These are phyloP conservation scores for Philypnodon macrostomus DNA, from an alignment of 2,797 vertebrate genomes.

Conservation along the genomic window DNA sequence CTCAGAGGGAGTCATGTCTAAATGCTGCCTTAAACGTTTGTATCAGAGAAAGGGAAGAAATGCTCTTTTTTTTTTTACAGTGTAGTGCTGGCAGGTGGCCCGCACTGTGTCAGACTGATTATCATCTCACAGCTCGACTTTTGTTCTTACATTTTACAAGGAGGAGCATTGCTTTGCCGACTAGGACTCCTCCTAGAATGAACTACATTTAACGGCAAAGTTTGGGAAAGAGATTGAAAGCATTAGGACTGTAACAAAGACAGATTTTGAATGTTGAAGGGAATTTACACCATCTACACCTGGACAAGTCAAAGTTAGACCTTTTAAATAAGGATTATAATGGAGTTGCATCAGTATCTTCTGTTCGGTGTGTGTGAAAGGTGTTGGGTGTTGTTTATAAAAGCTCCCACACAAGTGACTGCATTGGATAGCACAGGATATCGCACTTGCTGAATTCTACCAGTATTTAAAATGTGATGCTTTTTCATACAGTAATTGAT, in stretches of 20 bases:
- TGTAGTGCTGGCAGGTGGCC: constrained; percentile 74
- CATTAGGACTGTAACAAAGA: too few relatives aligned
- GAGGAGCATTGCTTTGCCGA: constrained; percentile 34
- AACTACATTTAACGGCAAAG: constrained; percentile 24
- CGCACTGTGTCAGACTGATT: constrained; percentile 64
- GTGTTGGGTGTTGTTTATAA: too few relatives aligned
- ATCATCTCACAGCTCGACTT: constrained; percentile 66
- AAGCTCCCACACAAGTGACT: too few relatives aligned
- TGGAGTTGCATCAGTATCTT: too few relatives aligned
- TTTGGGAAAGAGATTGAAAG: constrained; percentile 29
- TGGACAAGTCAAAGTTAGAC: too few relatives aligned
- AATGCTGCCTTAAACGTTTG: constrained; percentile 49
- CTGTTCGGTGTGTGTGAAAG: too few relatives aligned
- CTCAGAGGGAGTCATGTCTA: constrained; percentile 53
- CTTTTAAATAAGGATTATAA: constrained; percentile 10
- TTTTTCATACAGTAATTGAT: too few relatives aligned
- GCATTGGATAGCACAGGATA: too few relatives aligned
- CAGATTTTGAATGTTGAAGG: too few relatives aligned
- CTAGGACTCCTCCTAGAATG: constrained; percentile 41
- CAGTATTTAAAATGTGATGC: too few relatives aligned
- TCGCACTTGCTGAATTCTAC: too few relatives aligned
- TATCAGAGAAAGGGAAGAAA: constrained; percentile 55
- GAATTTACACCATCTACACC: too few relatives aligned
- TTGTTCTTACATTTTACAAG: constrained; percentile 61
- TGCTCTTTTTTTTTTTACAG: constrained; percentile 48